phyloP scores from a whole-genome alignment of 2,888 invertebrate genomes.

The Ceriagrion tenellum region DNA sequence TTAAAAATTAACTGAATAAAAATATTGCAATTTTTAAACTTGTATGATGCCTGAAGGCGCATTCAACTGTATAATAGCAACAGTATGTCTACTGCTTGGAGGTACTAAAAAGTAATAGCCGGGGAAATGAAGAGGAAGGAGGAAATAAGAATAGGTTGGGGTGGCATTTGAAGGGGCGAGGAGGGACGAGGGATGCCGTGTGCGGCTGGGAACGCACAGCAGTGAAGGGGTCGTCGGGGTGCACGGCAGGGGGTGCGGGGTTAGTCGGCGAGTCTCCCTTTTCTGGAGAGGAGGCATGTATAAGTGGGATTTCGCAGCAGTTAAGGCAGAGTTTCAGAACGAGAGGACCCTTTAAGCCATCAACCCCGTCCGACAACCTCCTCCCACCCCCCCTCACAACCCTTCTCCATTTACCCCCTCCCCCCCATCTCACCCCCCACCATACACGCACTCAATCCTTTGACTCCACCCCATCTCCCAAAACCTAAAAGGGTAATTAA shows the following conservation, averaged over 20 bases:
- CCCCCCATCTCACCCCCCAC: not conserved
- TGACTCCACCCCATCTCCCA: not conserved
- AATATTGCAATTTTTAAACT: too few species aligned
- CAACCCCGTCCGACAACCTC: not conserved
- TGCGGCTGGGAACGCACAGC: not conserved
- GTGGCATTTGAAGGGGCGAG: too few species aligned
- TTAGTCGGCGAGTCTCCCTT: not conserved
- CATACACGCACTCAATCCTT: not conserved
- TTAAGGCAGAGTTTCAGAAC: constrained; percentile 21
- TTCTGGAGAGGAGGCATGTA: not conserved
- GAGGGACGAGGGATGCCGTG: not conserved
- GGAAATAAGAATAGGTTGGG: not conserved
- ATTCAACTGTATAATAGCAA: not conserved
- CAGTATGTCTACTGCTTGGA: not conserved
- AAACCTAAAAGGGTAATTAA: constrained; percentile 25
- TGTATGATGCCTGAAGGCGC: not conserved
- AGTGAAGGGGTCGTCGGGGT: not conserved
- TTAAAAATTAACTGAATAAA: too few species aligned
- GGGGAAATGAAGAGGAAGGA: not conserved
- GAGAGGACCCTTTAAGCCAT: not conserved
- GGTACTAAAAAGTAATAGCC: not conserved
- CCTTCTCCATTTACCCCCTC: not conserved
- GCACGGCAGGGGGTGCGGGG: too few species aligned
- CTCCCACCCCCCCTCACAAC: not conserved
- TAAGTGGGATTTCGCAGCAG: constrained; percentile 34